phyloP scores from a whole-genome alignment of 2,797 vertebrate genomes.

The Muscicapa striata region DNA sequence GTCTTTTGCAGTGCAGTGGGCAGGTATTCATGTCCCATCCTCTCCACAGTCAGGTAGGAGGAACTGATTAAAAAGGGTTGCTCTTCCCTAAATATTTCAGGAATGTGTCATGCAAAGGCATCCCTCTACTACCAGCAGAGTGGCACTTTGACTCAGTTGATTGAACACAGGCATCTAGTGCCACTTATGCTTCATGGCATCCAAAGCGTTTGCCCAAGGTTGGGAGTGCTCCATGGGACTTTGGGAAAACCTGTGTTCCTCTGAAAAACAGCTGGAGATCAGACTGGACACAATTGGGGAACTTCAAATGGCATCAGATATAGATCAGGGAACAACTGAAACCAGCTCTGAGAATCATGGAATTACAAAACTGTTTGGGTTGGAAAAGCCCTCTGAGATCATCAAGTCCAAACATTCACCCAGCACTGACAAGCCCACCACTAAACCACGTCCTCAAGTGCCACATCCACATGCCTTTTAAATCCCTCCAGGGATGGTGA shows the following conservation, averaged over 20 bases:
- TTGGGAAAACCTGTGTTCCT: not conserved
- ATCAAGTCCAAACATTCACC: not conserved
- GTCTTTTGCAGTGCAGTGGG: not conserved
- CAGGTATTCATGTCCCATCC: not conserved
- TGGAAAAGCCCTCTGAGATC: not conserved
- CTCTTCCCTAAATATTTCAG: not conserved
- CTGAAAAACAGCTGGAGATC: not conserved
- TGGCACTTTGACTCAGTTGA: not conserved
- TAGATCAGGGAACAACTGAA: not conserved
- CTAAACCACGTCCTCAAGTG: not conserved
- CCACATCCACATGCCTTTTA: not conserved
- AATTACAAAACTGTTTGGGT: not conserved
- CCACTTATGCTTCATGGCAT: not conserved
- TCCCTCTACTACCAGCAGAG: not conserved
- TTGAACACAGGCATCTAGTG: not conserved
- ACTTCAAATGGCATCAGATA: not conserved
- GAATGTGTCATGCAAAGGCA: rapidly evolving
- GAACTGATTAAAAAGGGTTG: not conserved
- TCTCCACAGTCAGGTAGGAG: not conserved
- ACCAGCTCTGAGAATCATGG: not conserved
- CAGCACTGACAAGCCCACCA: not conserved
- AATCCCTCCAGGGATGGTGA: not conserved
- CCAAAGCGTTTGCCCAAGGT: not conserved
- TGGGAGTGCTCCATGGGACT: not conserved
- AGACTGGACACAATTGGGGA: not conserved